Base-by-base conservation (phyloP, 2,888 invertebrate genomes). In the Zaprionus bogoriensis region DNA sequence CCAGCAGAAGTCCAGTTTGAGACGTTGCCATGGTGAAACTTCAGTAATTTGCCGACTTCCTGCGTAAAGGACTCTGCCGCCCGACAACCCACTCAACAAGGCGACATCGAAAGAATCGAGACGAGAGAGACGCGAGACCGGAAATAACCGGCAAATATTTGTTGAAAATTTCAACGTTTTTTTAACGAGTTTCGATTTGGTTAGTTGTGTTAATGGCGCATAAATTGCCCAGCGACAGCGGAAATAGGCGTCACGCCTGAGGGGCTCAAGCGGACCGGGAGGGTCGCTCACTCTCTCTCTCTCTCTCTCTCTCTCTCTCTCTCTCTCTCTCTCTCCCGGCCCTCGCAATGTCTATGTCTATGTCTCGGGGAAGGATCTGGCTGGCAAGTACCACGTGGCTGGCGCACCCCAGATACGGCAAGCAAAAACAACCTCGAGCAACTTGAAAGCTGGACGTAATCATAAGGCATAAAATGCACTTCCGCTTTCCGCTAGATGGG, bases 161-260 rank as follows among this genome's bases (percentile, higher is more conserved):
- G 30, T 41, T 28, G 20, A 7, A 5, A 10, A 10, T 36, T 38
- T 39, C 22, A 19, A 23, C n/a, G 2, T 50, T 59, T 32, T 58
- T 64, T 61, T 54, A 77, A 74, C 72, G 67, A 72, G 74, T 66
- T 76, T 69, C 65, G 61, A 79, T 66, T 83, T 57, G 53, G 65
- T 52, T 57, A 30, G 76, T 42, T 66, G 65, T 81, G 79, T 63
- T 77, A 74, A 77, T 74, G 61, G 67, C 58, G 54, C 81, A 74
- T 81, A 81, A 77, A 77, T 81, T 77, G 79, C 42, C 55, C 48
- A 12, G 12, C 36, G 45, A 22, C 25, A 67, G 58, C 88, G 88
- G 88, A 87, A 88, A 77, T 87, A 78, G 74, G 60, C 85, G 87
- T 88, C 88, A 87, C 87, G 87, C 78, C 88, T 87, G 87, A 81